Conservation (phyloP, 2,113 vertebrate species). For the Tupaia tana region DNA sequence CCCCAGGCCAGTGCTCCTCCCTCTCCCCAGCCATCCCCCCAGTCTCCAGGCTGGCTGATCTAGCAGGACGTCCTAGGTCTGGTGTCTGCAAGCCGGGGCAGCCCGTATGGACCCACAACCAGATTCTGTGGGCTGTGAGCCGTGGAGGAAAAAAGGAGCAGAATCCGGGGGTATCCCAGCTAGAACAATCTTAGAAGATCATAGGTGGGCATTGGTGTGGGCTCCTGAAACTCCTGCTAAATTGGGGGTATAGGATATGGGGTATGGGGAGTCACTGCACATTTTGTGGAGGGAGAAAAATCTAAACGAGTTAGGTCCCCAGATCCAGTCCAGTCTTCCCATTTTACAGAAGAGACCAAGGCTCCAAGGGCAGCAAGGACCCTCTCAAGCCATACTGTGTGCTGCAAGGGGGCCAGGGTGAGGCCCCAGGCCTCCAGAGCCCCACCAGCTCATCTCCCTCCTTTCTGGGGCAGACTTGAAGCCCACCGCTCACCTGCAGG, state of each 20-base stretch:
- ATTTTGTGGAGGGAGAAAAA: not conserved
- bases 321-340: not conserved
- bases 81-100: not conserved
- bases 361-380: not conserved
- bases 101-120: too few species aligned
- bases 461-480: not conserved
- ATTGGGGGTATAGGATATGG: too few species aligned
- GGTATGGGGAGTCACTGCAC: too few species aligned
- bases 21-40: not conserved
- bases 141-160: not conserved
- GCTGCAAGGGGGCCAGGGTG: not conserved
- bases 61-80: not conserved
- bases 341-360: not conserved
- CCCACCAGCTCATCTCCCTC: not conserved
- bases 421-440: not conserved
- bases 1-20: not conserved
- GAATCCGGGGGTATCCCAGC: not conserved
- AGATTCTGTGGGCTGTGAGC: not conserved
- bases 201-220: not conserved
- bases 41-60: not conserved
- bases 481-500: constrained; percentile 40
- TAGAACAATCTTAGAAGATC: not conserved
- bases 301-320: not conserved
- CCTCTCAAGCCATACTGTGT: not conserved
- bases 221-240: not conserved